phyloP scores from a whole-genome alignment of 2,797 vertebrate genomes.

The Trematomus bernacchii region DNA sequence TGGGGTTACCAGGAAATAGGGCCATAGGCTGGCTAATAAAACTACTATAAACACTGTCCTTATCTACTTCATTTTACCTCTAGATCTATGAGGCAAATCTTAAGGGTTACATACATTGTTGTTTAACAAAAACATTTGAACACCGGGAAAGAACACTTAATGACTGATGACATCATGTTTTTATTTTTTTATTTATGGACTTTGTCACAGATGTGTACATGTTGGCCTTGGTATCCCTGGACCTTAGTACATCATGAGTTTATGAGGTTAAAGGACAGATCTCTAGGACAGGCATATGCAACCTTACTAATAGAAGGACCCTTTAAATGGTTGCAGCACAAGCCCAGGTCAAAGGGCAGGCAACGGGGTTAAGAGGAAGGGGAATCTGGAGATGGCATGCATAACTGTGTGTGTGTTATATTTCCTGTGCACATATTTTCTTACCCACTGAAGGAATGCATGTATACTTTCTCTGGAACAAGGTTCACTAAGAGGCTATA shows the following conservation, averaged over 20 bases:
- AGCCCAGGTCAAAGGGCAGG: conserved; percentile 52
- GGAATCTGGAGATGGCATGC: conserved; percentile 21
- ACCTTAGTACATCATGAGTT: conserved; percentile 46
- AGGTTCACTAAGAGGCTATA: conserved; percentile 21
- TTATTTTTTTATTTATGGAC: conserved; percentile 56
- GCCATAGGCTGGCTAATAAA: not conserved
- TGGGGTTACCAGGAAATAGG: conserved; percentile 13
- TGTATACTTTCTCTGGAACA: conserved; percentile 13
- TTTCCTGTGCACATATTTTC: conserved; percentile 41
- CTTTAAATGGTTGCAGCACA: conserved; percentile 32
- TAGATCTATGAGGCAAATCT: not conserved
- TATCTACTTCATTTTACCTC: conserved; percentile 13
- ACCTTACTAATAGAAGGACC: conserved; percentile 17
- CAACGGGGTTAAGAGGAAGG: conserved; percentile 26
- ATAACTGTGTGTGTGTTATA: conserved; percentile 14
- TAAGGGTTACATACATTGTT: not conserved
- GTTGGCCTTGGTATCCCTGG: conserved; percentile 33
- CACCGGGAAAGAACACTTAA: conserved; percentile 9
- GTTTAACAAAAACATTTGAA: conserved; percentile 25
- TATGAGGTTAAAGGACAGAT: conserved; percentile 47
- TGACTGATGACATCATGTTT: conserved; percentile 39
- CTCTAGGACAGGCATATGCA: conserved; percentile 31
- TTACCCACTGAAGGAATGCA: conserved; percentile 28
- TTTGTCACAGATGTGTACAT: conserved; percentile 33
- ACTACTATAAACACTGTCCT: conserved; percentile 4